Conservation (phyloP, 2,113 vertebrate genomes). For the Leucopsar rothschildi region DNA sequence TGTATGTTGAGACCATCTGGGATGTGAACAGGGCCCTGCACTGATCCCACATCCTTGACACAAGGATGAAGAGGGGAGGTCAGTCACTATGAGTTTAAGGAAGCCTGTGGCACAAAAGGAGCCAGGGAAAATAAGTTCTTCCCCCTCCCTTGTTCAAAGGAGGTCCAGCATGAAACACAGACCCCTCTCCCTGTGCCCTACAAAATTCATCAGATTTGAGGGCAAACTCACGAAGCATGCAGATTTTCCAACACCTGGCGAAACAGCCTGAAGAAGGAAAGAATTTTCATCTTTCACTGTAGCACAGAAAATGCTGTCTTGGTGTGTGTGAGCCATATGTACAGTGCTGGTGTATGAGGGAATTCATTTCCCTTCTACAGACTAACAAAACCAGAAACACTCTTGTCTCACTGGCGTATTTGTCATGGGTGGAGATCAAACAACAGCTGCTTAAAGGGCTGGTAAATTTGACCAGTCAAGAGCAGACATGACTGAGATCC, state of each 20-base stretch:
- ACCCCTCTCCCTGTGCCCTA: background rate
- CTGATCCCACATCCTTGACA: background rate
- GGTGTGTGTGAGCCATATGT: background rate
- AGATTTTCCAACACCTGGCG: conserved; percentile 15
- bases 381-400: background rate
- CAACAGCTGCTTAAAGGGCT: background rate
- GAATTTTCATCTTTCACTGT: background rate
- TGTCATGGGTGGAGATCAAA: background rate
- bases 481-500: background rate
- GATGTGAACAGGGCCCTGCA: background rate
- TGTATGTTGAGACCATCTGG: background rate
- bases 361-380: background rate
- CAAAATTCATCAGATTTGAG: background rate
- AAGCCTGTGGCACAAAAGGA: background rate
- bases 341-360: background rate
- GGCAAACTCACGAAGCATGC: background rate
- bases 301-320: background rate
- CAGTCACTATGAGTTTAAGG: background rate
- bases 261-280: background rate
- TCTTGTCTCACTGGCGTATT: fast-evolving
- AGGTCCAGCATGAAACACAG: background rate
- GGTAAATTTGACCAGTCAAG: background rate
- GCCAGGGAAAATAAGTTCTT: background rate
- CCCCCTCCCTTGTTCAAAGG: background rate
- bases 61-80: background rate